A percentile compares a stretch with the other conserved stretches of the same genome.
phyloP scores from a whole-genome alignment of 2,888 invertebrate genomes.

The Tachina lurida region DNA sequence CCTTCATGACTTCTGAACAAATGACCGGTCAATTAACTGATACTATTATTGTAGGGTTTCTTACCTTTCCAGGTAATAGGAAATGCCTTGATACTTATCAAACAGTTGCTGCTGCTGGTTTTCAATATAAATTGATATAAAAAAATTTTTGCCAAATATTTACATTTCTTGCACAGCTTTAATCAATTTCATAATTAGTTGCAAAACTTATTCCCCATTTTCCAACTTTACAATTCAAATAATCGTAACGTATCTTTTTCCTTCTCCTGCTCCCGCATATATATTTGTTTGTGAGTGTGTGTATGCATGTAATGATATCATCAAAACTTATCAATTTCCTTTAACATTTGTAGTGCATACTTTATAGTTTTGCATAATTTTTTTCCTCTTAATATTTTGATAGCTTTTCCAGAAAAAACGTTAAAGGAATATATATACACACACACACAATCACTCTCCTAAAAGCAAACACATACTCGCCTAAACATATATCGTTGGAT shows the following conservation, averaged over 20 bases:
- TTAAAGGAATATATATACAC: background rate
- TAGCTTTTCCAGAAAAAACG: conserved; percentile 36
- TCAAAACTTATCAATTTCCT: background rate
- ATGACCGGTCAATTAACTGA: no score
- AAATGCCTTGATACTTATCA: background rate
- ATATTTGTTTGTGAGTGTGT: no score
- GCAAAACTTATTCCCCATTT: background rate
- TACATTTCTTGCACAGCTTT: background rate
- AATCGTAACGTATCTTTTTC: background rate
- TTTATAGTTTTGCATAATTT: conserved; percentile 59
- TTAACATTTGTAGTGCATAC: conserved; percentile 38
- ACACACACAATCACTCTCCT: background rate
- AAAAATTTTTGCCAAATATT: conserved; percentile 2
- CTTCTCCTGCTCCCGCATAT: background rate
- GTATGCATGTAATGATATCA: background rate
- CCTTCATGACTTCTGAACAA: no score
- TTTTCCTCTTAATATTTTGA: conserved; percentile 53
- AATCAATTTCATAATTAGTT: conserved; percentile 23
- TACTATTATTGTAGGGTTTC: no score
- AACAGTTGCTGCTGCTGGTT: background rate
- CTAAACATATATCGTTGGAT: background rate
- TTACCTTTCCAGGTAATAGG: no score
- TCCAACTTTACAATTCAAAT: background rate
- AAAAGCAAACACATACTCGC: background rate
- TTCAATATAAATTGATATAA: background rate